These are phyloP conservation scores for Diadegma fenestrale DNA, from an alignment of 2,888 invertebrate genomes.

Conservation along the genomic window DNA sequence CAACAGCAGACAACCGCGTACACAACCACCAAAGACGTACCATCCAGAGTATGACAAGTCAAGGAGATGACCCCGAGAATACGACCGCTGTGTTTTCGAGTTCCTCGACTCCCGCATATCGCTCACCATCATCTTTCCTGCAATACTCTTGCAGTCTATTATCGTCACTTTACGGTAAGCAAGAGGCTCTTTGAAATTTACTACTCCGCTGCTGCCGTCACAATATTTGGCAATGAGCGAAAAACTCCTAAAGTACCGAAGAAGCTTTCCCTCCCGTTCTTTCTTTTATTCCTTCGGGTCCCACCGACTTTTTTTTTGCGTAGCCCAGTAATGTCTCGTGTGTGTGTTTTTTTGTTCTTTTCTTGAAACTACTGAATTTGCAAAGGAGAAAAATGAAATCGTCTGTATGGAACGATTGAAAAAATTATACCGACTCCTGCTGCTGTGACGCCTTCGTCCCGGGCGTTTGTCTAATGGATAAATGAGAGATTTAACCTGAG, in stretches of 20 bases:
- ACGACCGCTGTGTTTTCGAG: slow-evolving; percentile 25
- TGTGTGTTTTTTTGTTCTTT: neutral
- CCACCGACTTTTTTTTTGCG: neutral
- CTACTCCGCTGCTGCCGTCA: neutral
- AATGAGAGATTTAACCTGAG: slow-evolving; percentile 72
- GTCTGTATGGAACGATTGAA: neutral
- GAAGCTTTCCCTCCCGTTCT: neutral
- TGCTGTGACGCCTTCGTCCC: slow-evolving; percentile 47
- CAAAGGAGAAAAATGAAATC: neutral
- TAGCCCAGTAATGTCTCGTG: neutral
- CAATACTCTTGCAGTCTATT: neutral
- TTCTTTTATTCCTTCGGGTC: neutral
- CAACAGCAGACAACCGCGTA: slow-evolving; percentile 15
- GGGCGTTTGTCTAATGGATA: slow-evolving; percentile 55
- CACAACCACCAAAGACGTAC: slow-evolving; percentile 13
- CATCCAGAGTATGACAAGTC: slow-evolving; percentile 30
- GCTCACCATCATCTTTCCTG: slow-evolving; percentile 18
- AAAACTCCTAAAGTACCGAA: neutral
- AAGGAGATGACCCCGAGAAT: slow-evolving; percentile 23
- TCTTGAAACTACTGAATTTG: neutral
- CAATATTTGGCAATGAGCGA: neutral
- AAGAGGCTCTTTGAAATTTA: slow-evolving; percentile 5
- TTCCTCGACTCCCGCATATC: slow-evolving; percentile 28
- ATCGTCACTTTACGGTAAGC: slow-evolving; percentile 42
- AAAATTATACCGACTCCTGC: slow-evolving; percentile 18